Evolutionary conservation across 2,113 vertebrate species (phyloP).

Genomic region (Hippocampus barbouri): DNA sequence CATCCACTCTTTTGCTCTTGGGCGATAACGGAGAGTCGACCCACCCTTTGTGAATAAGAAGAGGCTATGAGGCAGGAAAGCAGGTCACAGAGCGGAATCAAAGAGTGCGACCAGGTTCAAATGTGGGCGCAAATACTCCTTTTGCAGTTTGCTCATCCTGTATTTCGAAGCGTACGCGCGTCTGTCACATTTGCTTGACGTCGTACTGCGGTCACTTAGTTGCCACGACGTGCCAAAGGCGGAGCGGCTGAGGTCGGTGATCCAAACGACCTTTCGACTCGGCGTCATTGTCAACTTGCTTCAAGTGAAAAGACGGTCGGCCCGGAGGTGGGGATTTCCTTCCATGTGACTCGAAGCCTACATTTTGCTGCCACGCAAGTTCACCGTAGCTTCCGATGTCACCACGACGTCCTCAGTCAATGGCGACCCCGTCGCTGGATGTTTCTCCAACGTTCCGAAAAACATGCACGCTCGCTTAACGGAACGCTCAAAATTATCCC

Average conservation of each 20-base stretch:
- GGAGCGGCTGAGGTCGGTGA: not conserved
- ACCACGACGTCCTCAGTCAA: not conserved
- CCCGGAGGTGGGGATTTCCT: no score
- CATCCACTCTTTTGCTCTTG: not conserved
- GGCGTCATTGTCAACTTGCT: no score
- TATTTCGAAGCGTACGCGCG: not conserved
- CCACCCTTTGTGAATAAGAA: not conserved
- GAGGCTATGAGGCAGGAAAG: not conserved
- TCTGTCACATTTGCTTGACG: not conserved
- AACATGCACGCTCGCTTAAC: no score
- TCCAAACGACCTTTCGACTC: no score
- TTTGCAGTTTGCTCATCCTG: not conserved
- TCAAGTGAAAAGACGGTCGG: no score
- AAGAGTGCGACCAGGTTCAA: not conserved
- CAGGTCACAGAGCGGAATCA: not conserved
- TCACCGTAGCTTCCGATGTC: not conserved
- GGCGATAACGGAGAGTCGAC: conserved; percentile 7
- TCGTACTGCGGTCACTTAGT: not conserved
- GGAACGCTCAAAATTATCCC: no score
- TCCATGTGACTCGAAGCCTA: no score
- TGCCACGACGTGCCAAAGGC: not conserved
- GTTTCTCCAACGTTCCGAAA: not conserved
- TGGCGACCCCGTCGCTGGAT: not conserved
- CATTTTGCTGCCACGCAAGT: not conserved
- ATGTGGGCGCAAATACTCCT: not conserved